Conservation (phyloP, 2,797 vertebrate species). For the Dryobates pubescens region DNA sequence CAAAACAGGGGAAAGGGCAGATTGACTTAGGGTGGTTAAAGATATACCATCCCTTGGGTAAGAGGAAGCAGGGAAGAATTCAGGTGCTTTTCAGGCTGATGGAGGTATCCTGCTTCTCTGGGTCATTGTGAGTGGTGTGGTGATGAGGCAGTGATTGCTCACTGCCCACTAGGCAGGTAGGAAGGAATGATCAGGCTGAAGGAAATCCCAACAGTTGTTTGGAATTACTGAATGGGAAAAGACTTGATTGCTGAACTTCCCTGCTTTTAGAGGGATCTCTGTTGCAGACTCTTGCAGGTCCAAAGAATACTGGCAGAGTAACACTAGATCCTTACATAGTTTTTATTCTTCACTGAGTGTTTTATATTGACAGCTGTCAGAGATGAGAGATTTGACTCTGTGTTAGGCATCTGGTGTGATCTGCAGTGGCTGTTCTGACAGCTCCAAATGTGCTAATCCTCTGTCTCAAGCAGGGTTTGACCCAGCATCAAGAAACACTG, state of each 20-base stretch:
- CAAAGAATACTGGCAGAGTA: neutral
- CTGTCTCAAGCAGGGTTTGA: neutral
- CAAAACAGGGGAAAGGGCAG: neutral
- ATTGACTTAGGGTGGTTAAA: neutral
- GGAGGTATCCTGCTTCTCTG: neutral
- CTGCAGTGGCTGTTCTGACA: neutral
- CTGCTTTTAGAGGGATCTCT: neutral
- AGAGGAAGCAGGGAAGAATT: neutral
- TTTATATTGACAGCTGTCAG: neutral
- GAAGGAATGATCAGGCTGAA: neutral
- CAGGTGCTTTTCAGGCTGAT: neutral
- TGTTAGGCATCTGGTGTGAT: too few relatives aligned
- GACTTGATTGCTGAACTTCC: neutral
- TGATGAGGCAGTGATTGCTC: neutral
- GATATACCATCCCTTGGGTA: rapidly evolving
- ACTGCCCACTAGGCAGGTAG: too few relatives aligned
- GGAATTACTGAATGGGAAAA: neutral
- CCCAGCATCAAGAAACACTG: neutral
- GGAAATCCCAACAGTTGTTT: neutral
- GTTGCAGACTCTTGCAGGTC: neutral
- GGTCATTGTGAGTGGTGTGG: neutral
- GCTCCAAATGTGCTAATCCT: neutral
- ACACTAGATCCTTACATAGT: rapidly evolving
- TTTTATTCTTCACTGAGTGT: neutral
- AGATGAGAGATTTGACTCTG: neutral